These are phyloP conservation scores for Hylia prasina DNA, from an alignment of 2,113 vertebrate genomes.

Conservation along the genomic window DNA sequence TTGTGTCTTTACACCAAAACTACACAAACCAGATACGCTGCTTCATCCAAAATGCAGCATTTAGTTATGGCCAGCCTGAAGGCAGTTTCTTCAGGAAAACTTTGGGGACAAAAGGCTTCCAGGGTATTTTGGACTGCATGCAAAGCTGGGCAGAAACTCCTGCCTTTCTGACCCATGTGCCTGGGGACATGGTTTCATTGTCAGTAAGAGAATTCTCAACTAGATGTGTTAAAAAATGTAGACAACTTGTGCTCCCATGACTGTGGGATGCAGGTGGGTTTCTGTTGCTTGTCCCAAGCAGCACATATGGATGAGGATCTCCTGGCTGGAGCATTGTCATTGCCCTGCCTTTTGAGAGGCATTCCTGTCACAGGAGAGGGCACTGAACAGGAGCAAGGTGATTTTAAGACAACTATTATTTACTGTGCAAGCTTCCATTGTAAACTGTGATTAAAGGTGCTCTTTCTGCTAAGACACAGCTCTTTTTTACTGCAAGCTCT, in stretches of 20 bases:
- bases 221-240: background rate
- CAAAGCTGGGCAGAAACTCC: background rate
- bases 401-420: slow-evolving; percentile 15
- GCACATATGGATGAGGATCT: background rate
- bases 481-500: slow-evolving; percentile 56
- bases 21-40: rapidly evolving
- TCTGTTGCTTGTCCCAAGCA: background rate
- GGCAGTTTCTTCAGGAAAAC: background rate
- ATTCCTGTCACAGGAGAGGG: background rate
- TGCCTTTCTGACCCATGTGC: rapidly evolving
- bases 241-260: background rate
- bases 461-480: slow-evolving; percentile 34
- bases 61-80: background rate
- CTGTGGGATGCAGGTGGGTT: background rate
- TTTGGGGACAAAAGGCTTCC: background rate
- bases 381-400: background rate
- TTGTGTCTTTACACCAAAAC: background rate
- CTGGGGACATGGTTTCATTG: background rate
- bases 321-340: background rate
- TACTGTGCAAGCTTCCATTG: slow-evolving; percentile 7
- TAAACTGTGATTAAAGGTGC: slow-evolving; percentile 46
- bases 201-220: background rate
- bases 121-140: background rate
- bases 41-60: background rate
- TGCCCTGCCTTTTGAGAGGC: background rate